Evolutionary conservation across 2,888 invertebrate genomes (phyloP), one percentile per base, ranked within the genome.

Genomic region (Eudasyphora cyanicolor): DNA sequence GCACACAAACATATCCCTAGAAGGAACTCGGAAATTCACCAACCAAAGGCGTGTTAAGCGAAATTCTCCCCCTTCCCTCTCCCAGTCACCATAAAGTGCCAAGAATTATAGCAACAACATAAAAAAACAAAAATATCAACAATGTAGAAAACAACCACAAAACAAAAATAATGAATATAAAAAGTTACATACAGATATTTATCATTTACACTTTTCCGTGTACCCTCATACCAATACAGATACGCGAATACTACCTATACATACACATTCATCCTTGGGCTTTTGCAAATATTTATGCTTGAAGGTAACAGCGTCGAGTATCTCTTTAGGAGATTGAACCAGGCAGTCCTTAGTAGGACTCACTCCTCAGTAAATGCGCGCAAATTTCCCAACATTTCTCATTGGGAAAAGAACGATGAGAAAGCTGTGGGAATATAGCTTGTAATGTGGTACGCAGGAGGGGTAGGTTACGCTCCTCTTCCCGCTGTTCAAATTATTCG

Each of bases 21-120:
- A 24, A 62, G 3, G 5, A 24, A 67, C n/a, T 35, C 45, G 70
- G 51, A n/a, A 74, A 73, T 60, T 78, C 51, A 75, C 60, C 60
- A 75, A 60, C 76, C 60, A 69, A 79, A 84, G 84, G 84, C 81
- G 84, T 81, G 84, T 84, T 84, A 67, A 69, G 19, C 17, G 69
- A 27, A 29, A 42, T 21, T 69, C 69, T 74, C 69, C 60, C 82
- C 57, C 74, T 32, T 69, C 60, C 57, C 24, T 14, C 74, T 14
- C 74, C 74, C 29, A 49, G 32, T n/a, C n/a, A n/a, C n/a, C 32
- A 62, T 12, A 57, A 71, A 73, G 17, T 57, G 8, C 32, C n/a
- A 73, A 73, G 57, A 57, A 60, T 42, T 73, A 27, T 32, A 73
- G 27, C 14, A 60, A 24, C 73, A 57, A 35, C n/a, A n/a, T n/a